Percentiles rank a stretch among this genome's conserved stretches.
phyloP scores from a whole-genome alignment of 2,888 invertebrate genomes.

The Papilio gigon region DNA sequence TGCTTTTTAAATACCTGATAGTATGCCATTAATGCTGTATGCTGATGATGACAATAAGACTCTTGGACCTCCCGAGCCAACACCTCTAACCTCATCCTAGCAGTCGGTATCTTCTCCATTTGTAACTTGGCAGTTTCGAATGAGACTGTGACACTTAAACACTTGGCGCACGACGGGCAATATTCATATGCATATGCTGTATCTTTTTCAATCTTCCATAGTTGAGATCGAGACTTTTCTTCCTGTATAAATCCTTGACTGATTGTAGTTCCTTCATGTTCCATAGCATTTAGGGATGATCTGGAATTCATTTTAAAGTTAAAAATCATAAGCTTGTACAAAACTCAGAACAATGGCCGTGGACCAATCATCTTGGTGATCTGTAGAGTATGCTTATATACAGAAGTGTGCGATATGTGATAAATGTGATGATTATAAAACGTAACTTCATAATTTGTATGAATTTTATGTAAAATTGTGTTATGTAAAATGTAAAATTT shows the following conservation, averaged over 20 bases:
- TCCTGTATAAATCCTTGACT: conserved; percentile 60
- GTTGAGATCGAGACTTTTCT: conserved; percentile 55
- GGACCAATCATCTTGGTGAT: too few relatives aligned
- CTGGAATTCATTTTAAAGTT: conserved; percentile 55
- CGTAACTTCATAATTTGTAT: too few relatives aligned
- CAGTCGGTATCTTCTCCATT: conserved; percentile 63
- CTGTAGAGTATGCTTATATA: too few relatives aligned
- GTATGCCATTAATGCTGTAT: conserved; percentile 66
- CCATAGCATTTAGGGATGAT: conserved; percentile 67
- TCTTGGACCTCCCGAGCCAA: conserved; percentile 68
- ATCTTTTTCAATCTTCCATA: conserved; percentile 69
- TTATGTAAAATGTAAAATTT: too few relatives aligned
- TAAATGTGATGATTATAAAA: too few relatives aligned
- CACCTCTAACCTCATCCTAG: conserved; percentile 63
- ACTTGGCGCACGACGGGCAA: conserved; percentile 59
- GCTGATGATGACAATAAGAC: conserved; percentile 73
- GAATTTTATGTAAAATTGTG: too few relatives aligned
- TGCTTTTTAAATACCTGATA: conserved; percentile 67
- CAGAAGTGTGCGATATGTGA: too few relatives aligned
- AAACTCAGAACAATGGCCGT: background rate
- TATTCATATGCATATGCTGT: conserved; percentile 51
- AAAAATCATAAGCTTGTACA: background rate
- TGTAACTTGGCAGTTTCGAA: conserved; percentile 67
- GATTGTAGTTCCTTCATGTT: conserved; percentile 61
- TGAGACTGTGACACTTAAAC: conserved; percentile 54